Conservation (phyloP, 2,113 vertebrate genomes). For the Xenopus tropicalis region UCB_Xtro_10.0 CM004444.2:18487501-18488000, state of each 20-base stretch:
- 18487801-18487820: slow-evolving; percentile 4
- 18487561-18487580: slow-evolving; percentile 87
- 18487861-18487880: not conserved
- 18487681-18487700: not conserved
- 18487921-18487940: slow-evolving; percentile 38
- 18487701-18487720: slow-evolving; percentile 3
- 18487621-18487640: slow-evolving; percentile 51
- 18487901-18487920: slow-evolving; percentile 17
- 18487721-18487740: not conserved
- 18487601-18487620: slow-evolving; percentile 44
- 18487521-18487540: slow-evolving; percentile 98
- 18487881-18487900: slow-evolving; percentile 10
- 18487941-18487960: slow-evolving; percentile 28
- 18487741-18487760: slow-evolving; percentile 32
- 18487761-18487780: not conserved
- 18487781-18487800: slow-evolving; percentile 15
- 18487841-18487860: slow-evolving; percentile 9
- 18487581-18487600: slow-evolving; percentile 46
- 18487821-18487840: slow-evolving; percentile 6
- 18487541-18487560: slow-evolving; percentile 97
- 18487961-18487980: slow-evolving; percentile 7
- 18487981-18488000: slow-evolving; percentile 8
- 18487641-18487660: slow-evolving; percentile 57
- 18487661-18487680: slow-evolving; percentile 22
- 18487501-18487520: slow-evolving; percentile 98